Conservation (phyloP, 2,888 invertebrate species). For the Tetragnatha montana region DNA sequence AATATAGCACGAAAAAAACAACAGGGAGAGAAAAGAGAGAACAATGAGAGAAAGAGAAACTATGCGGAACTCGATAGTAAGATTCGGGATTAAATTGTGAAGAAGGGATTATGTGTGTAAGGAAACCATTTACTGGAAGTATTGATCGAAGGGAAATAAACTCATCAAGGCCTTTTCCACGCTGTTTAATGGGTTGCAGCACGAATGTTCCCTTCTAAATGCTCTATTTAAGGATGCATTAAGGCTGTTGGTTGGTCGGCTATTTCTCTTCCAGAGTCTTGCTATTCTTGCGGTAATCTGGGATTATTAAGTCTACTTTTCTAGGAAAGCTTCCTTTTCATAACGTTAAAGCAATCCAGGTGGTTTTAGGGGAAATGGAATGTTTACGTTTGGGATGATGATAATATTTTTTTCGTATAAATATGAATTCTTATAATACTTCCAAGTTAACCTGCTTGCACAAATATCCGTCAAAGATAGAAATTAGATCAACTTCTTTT, state of each 20-base stretch:
- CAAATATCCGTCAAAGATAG: too few species aligned
- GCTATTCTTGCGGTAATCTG: too few species aligned
- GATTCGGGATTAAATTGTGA: slow-evolving; percentile 10
- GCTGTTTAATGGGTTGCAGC: not conserved
- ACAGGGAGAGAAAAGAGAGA: not conserved
- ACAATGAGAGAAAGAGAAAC: not conserved
- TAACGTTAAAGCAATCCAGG: too few species aligned
- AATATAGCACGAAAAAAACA: too few species aligned
- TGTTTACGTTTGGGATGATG: too few species aligned
- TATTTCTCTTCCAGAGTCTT: not conserved
- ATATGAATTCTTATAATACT: too few species aligned
- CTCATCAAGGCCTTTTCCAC: not conserved
- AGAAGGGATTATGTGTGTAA: slow-evolving; percentile 12
- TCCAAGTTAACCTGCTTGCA: too few species aligned
- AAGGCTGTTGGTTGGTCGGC: not conserved
- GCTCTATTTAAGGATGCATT: not conserved
- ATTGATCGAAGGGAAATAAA: not conserved
- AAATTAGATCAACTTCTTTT: too few species aligned
- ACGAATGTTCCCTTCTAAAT: not conserved
- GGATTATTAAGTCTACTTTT: too few species aligned
- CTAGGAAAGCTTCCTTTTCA: too few species aligned
- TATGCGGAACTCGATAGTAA: slow-evolving; percentile 21
- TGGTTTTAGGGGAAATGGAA: too few species aligned
- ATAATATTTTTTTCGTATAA: too few species aligned
- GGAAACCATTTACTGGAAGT: not conserved